Evolutionary conservation across 2,113 vertebrate species (phyloP).

Genomic region (Crocuta crocuta): DNA sequence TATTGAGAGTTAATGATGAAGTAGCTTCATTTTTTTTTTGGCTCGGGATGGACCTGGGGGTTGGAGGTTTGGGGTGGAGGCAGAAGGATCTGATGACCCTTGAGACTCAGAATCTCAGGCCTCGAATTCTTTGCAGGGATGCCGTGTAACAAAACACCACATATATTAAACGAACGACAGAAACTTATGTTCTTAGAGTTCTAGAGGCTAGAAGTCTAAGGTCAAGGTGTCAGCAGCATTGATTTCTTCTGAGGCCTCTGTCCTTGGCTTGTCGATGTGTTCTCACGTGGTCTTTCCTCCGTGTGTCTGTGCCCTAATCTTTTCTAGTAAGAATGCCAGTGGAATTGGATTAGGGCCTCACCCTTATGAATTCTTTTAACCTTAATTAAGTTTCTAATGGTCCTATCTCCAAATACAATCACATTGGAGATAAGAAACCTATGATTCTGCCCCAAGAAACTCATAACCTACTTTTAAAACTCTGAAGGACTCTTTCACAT

Average conservation of each 20-base stretch:
- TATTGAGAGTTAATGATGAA: background rate
- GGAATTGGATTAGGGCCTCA: background rate
- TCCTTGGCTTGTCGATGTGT: background rate
- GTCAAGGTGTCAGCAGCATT: background rate
- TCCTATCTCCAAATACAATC: background rate
- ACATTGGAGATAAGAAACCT: background rate
- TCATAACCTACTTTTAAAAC: background rate
- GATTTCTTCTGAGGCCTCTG: background rate
- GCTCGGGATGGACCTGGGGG: background rate
- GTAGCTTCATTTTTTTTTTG: background rate
- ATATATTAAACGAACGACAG: background rate
- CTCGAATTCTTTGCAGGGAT: background rate
- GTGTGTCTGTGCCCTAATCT: background rate
- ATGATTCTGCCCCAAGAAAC: background rate
- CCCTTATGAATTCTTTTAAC: background rate
- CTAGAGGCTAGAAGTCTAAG: background rate
- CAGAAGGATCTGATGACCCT: background rate
- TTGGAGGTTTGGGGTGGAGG: background rate
- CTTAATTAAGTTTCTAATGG: constrained; percentile 1
- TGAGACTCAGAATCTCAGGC: background rate
- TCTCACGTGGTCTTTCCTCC: background rate
- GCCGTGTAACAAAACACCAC: background rate
- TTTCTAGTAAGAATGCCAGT: background rate
- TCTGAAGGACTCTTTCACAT: background rate
- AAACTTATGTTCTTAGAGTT: background rate